Percentiles rank a stretch among this genome's conserved stretches.
These are phyloP conservation scores for Amaurobius ferox DNA, from an alignment of 2,888 invertebrate species.

Conservation along the genomic window DNA sequence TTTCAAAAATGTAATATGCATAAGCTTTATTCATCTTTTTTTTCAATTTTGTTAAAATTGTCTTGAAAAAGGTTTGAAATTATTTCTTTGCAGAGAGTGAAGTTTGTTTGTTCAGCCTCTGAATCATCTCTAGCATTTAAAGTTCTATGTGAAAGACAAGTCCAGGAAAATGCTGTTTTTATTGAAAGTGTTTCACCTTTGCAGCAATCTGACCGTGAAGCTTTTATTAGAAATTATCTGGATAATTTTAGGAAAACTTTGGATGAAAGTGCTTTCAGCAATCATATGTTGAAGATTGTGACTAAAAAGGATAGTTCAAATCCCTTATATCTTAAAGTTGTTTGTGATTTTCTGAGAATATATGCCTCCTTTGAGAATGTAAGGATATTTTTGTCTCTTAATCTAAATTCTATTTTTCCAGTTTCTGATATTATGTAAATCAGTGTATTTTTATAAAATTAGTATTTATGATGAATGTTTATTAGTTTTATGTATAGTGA, in stretches of 20 bases:
- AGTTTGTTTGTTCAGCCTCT: constrained; percentile 75
- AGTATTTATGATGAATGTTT: too few species aligned
- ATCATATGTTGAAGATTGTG: constrained; percentile 78
- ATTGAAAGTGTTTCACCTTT: constrained; percentile 22
- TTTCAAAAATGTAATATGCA: too few species aligned
- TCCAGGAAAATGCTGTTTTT: not conserved
- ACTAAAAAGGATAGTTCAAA: constrained; percentile 78
- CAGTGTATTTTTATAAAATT: too few species aligned
- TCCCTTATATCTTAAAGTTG: constrained; percentile 78
- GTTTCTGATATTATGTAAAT: not conserved
- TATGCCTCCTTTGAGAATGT: constrained; percentile 73
- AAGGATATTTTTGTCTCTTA: constrained; percentile 2
- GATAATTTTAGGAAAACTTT: constrained; percentile 77
- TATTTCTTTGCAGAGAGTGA: constrained; percentile 60
- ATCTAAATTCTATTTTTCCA: not conserved
- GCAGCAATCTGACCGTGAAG: constrained; percentile 27
- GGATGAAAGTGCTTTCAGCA: constrained; percentile 78
- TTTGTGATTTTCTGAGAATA: constrained; percentile 78
- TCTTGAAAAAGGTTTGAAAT: too few species aligned
- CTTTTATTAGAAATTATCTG: constrained; percentile 73
- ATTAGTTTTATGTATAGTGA: not conserved
- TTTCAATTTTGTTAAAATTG: not conserved
- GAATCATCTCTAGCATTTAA: constrained; percentile 75
- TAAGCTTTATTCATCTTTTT: not conserved
- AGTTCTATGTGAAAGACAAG: constrained; percentile 73